A percentile compares a stretch with the other conserved stretches of the same genome.
phyloP scores from a whole-genome alignment of 2,797 vertebrate genomes.

The Rhabdomys pumilio region DNA sequence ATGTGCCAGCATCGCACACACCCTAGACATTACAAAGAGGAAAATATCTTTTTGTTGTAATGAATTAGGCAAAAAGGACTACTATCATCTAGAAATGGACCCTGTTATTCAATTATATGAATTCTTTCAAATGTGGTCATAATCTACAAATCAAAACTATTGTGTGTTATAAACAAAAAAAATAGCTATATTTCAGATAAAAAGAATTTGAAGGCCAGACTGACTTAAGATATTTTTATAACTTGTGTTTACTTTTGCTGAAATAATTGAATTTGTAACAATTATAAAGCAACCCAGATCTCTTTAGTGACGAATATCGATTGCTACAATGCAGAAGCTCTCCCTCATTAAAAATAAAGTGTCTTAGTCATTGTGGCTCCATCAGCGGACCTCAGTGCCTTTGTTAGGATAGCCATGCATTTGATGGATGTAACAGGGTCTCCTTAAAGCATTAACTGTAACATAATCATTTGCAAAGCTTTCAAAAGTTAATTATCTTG shows the following conservation, averaged over 20 bases:
- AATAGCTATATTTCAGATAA: conserved; percentile 77
- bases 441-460: conserved; percentile 69
- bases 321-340: conserved; percentile 76
- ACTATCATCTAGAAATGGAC: conserved; percentile 34
- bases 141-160: conserved; percentile 78
- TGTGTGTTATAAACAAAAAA: conserved; percentile 70
- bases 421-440: conserved; percentile 64
- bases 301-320: conserved; percentile 79
- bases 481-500: conserved; percentile 77
- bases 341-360: conserved; percentile 86
- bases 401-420: conserved; percentile 75
- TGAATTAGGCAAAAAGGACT: conserved; percentile 80
- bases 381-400: conserved; percentile 64
- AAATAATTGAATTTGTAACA: conserved; percentile 87
- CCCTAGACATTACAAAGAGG: conserved; percentile 38
- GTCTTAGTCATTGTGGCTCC: conserved; percentile 74
- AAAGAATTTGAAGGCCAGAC: conserved; percentile 72
- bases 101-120: conserved; percentile 75
- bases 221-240: conserved; percentile 82
- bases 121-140: conserved; percentile 82
- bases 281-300: conserved; percentile 66
- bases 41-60: conserved; percentile 81
- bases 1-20: neutral
- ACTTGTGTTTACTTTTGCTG: conserved; percentile 84
- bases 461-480: conserved; percentile 72